Evolutionary conservation across 2,113 vertebrate species (phyloP).

Genomic region (Odontesthes bonariensis): DNA sequence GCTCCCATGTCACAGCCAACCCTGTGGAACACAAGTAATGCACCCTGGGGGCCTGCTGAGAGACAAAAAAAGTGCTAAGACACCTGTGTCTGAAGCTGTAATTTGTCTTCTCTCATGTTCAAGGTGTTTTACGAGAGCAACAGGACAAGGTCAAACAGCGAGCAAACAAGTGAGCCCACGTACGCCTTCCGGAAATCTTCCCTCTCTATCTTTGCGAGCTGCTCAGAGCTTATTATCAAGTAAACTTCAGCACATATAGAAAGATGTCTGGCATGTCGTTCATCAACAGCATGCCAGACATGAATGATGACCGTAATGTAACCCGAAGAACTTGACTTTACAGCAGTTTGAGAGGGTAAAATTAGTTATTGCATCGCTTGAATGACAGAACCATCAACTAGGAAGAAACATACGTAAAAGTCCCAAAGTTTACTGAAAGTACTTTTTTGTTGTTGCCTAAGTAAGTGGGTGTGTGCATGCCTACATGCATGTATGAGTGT

Average conservation of each 20-base stretch:
- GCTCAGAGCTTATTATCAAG: constrained; percentile 30
- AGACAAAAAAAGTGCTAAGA: constrained; percentile 67
- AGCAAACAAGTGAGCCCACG: constrained; percentile 66
- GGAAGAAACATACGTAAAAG: constrained; percentile 48
- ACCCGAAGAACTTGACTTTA: constrained; percentile 28
- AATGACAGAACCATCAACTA: constrained; percentile 39
- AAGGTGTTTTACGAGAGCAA: constrained; percentile 83
- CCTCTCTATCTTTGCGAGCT: constrained; percentile 30
- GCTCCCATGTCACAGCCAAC: constrained; percentile 73
- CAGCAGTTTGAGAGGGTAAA: constrained; percentile 12
- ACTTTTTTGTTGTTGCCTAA: constrained; percentile 67
- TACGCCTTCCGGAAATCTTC: constrained; percentile 53
- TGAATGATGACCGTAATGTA: constrained; percentile 20
- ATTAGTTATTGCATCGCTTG: constrained; percentile 31
- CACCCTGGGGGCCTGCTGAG: constrained; percentile 65
- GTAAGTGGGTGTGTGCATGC: constrained; percentile 51
- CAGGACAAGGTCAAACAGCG: constrained; percentile 81
- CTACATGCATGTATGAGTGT: constrained; percentile 44
- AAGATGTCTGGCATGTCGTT: constrained; percentile 18
- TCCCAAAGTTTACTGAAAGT: constrained; percentile 74
- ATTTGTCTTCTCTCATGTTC: constrained; percentile 85
- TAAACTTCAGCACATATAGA: constrained; percentile 22
- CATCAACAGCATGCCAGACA: constrained; percentile 20
- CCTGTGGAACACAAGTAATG: constrained; percentile 73
- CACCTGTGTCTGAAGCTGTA: constrained; percentile 82